These are phyloP conservation scores for Listronotus oregonensis DNA, from an alignment of 1,140 invertebrate species.

Conservation along the genomic window DNA sequence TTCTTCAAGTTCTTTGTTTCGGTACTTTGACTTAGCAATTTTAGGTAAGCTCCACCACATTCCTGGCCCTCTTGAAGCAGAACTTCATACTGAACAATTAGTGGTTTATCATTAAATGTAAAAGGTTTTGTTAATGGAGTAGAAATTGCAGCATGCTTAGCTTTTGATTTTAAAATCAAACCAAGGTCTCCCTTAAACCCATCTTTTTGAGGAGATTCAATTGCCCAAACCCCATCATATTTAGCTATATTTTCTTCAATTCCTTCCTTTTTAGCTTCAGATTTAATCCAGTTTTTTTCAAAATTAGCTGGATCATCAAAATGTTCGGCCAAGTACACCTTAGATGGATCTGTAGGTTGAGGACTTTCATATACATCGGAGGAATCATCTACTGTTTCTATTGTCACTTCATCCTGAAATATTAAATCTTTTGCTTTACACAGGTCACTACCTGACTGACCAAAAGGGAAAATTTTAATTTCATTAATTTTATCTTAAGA, in stretches of 20 bases:
- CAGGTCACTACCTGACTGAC: too few relatives aligned
- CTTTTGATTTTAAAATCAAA: constrained; percentile 91
- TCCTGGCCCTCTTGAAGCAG: constrained; percentile 92
- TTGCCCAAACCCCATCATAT: constrained; percentile 85
- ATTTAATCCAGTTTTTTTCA: constrained; percentile 82
- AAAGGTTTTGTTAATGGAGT: constrained; percentile 81
- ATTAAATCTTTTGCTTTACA: too few relatives aligned
- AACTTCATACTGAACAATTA: constrained; percentile 95
- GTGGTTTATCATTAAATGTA: constrained; percentile 82
- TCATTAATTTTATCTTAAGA: too few relatives aligned
- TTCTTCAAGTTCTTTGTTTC: constrained; percentile 75
- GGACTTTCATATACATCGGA: constrained; percentile 64
- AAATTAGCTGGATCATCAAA: constrained; percentile 83
- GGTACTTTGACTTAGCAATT: constrained; percentile 75
- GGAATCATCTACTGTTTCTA: constrained; percentile 46
- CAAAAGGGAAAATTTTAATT: too few relatives aligned
- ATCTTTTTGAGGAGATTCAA: constrained; percentile 79
- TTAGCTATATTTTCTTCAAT: constrained; percentile 90
- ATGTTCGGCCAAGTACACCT: constrained; percentile 82
- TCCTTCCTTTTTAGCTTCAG: constrained; percentile 92
- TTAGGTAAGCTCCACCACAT: constrained; percentile 97
- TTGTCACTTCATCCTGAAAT: constrained; percentile 53
- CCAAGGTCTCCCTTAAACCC: constrained; percentile 84
- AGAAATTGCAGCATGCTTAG: constrained; percentile 94
- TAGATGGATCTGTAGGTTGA: constrained; percentile 58